Evolutionary conservation across 2,797 vertebrate species (phyloP).

Genomic region (Brachymystax lenok): DNA sequence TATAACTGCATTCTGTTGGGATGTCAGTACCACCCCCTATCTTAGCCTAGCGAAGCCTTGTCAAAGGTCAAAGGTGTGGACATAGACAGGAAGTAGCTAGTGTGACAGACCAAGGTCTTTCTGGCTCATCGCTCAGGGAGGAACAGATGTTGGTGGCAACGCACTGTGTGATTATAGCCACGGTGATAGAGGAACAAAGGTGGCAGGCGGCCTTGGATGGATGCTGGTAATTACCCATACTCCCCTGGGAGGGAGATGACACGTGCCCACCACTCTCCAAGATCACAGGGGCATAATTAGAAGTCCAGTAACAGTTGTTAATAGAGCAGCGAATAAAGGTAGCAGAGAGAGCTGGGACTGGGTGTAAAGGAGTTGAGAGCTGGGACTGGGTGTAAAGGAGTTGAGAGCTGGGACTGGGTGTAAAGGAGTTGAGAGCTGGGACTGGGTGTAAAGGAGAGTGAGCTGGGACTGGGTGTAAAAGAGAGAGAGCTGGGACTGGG

Average conservation of each 20-base stretch:
- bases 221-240: constrained; percentile 97
- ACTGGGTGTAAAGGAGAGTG: too few species aligned
- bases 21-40: constrained; percentile 53
- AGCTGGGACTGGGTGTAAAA: too few species aligned
- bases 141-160: constrained; percentile 96
- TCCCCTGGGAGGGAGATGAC: constrained; percentile 97
- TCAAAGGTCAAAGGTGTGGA: constrained; percentile 87
- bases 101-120: constrained; percentile 90
- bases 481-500: too few species aligned
- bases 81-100: constrained; percentile 82
- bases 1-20: constrained; percentile 78
- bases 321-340: constrained; percentile 97
- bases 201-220: constrained; percentile 59
- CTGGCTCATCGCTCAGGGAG: constrained; percentile 86
- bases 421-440: too few species aligned
- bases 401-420: too few species aligned
- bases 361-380: constrained; percentile 21
- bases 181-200: constrained; percentile 88
- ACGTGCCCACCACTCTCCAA: constrained; percentile 91
- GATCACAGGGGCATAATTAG: constrained; percentile 99
- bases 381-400: too few species aligned
- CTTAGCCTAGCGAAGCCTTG: constrained; percentile 79
- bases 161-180: constrained; percentile 92
- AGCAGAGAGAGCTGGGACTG: constrained; percentile 61
- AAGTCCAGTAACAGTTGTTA: constrained; percentile 98